Percentiles rank a stretch among this genome's conserved stretches.
These are phyloP conservation scores for Galaxias olidus DNA, from an alignment of 2,797 vertebrate species.

Conservation along the genomic window DNA sequence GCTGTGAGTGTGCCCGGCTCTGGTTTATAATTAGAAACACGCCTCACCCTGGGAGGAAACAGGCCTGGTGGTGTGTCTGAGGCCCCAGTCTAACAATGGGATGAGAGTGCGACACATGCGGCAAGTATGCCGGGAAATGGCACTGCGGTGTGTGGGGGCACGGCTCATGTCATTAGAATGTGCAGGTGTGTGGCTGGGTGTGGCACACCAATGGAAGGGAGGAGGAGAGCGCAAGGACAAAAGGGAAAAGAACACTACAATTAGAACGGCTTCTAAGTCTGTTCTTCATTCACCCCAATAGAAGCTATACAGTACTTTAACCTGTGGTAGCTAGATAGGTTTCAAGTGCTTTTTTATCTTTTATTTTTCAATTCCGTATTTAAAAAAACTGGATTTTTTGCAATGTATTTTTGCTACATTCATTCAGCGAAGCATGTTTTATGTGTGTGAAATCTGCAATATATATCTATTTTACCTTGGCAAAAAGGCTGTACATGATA, in stretches of 20 bases:
- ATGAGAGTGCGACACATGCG: constrained; percentile 73
- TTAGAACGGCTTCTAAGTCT: too few species aligned
- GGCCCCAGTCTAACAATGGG: constrained; percentile 69
- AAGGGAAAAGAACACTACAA: background rate
- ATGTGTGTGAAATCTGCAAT: background rate
- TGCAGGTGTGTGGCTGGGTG: constrained; percentile 64
- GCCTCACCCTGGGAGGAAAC: constrained; percentile 65
- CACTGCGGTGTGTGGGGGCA: constrained; percentile 44
- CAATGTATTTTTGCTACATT: too few species aligned
- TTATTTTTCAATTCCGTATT: too few species aligned
- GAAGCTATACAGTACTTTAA: too few species aligned
- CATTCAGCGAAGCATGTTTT: too few species aligned
- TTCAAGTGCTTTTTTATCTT: too few species aligned
- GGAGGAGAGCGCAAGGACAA: constrained; percentile 25
- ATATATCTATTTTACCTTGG: background rate
- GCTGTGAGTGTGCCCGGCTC: constrained; percentile 49
- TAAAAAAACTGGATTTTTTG: too few species aligned
- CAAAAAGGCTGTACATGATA: background rate
- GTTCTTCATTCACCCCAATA: too few species aligned
- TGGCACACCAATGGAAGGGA: constrained; percentile 33
- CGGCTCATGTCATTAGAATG: constrained; percentile 65
- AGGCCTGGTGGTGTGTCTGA: constrained; percentile 28
- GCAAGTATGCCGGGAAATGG: constrained; percentile 64
- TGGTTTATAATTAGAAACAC: constrained; percentile 78
- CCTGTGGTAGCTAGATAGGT: too few species aligned